These are phyloP conservation scores for Crypturellus undulatus DNA, from an alignment of 2,113 vertebrate genomes.

Conservation along the genomic window DNA sequence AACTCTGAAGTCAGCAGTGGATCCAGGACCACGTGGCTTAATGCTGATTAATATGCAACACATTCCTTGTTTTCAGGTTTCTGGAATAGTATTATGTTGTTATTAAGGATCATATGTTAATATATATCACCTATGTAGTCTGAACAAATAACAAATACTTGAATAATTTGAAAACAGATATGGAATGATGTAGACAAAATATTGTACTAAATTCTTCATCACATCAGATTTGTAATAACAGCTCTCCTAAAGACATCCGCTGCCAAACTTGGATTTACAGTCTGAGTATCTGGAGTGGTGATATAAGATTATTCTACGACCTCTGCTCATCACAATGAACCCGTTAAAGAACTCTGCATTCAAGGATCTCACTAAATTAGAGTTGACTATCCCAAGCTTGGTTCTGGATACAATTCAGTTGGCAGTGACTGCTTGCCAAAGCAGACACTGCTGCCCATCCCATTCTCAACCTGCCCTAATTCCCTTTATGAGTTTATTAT, in stretches of 20 bases:
- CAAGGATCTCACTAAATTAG: background rate
- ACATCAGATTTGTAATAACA: background rate
- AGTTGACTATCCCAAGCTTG: conserved; percentile 1
- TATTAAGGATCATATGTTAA: background rate
- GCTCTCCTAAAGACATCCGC: background rate
- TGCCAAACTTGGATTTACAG: background rate
- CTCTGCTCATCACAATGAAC: background rate
- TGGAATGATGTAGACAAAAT: background rate
- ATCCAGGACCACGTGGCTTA: background rate
- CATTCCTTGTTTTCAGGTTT: background rate
- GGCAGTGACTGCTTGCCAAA: conserved; percentile 49
- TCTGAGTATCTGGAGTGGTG: background rate
- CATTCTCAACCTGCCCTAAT: conserved; percentile 49
- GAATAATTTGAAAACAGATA: background rate
- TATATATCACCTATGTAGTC: background rate
- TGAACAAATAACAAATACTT: background rate
- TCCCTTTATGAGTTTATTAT: conserved; percentile 67
- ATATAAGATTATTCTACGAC: background rate
- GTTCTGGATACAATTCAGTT: conserved; percentile 49
- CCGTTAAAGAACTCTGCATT: conserved; percentile 20
- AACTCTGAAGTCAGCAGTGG: background rate
- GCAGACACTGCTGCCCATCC: conserved; percentile 16
- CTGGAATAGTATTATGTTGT: background rate
- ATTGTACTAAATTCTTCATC: background rate
- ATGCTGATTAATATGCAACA: background rate